Evolutionary conservation across 2,113 vertebrate species (phyloP).

Genomic region (Solea senegalensis): DNA sequence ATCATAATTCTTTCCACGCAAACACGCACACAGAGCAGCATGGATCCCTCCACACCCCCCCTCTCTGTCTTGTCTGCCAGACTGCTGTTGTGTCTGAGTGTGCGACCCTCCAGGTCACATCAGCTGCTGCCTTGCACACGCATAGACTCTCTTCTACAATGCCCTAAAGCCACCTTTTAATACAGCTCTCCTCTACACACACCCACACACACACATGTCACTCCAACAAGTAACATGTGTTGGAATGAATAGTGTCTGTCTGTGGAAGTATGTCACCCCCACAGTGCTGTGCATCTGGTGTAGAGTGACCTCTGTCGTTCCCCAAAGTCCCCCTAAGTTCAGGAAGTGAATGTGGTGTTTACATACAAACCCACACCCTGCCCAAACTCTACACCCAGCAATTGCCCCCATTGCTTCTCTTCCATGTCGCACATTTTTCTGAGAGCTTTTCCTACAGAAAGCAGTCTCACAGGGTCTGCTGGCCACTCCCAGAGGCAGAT

Average conservation of each 20-base stretch:
- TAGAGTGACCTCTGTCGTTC: constrained; percentile 32
- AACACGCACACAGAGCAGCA: constrained; percentile 31
- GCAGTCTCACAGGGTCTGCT: constrained; percentile 1
- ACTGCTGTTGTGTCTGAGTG: constrained; percentile 80
- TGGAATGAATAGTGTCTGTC: constrained; percentile 57
- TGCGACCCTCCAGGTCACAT: constrained; percentile 71
- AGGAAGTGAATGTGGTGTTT: constrained; percentile 46
- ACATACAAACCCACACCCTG: constrained; percentile 36
- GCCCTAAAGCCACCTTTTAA: constrained; percentile 46
- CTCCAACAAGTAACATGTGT: constrained; percentile 47
- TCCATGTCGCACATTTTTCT: constrained; percentile 25
- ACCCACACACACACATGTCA: constrained; percentile 12
- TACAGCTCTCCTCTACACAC: constrained; percentile 14
- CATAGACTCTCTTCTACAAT: constrained; percentile 59
- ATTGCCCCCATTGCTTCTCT: constrained; percentile 39
- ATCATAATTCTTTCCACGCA: constrained; percentile 72
- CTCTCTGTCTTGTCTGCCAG: constrained; percentile 62
- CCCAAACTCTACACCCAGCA: constrained; percentile 48
- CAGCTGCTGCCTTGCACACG: constrained; percentile 53
- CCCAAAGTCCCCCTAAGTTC: constrained; percentile 19
- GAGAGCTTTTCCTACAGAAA: constrained; percentile 17
- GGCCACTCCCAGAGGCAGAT: not conserved
- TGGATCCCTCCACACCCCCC: constrained; percentile 28
- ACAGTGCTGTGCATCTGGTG: constrained; percentile 54
- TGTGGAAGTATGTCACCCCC: constrained; percentile 43